phyloP scores from a whole-genome alignment of 1,140 invertebrate genomes.

The Anagrus nilaparvatae region DNA sequence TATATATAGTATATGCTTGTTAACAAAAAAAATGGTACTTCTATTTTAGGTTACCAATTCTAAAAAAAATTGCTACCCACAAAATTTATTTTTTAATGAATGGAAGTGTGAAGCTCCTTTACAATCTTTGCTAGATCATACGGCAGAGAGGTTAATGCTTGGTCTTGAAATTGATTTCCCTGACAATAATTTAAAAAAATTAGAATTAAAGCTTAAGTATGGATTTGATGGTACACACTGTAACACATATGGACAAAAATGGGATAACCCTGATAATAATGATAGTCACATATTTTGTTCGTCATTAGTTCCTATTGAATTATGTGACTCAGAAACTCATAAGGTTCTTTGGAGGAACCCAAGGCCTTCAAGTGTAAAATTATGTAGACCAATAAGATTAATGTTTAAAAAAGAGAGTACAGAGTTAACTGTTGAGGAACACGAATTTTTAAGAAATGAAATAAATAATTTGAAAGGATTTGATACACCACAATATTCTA shows the following conservation, averaged over 20 bases:
- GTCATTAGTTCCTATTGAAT: background rate
- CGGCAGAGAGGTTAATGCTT: background rate
- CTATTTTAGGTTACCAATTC: background rate
- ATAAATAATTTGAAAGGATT: conserved; percentile 6
- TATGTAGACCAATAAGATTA: conserved; percentile 12
- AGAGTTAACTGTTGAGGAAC: background rate
- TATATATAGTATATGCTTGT: background rate
- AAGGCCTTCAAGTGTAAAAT: conserved; percentile 5
- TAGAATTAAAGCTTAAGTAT: background rate
- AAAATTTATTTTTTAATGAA: background rate
- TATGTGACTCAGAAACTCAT: background rate
- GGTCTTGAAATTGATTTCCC: background rate
- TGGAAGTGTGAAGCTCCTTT: background rate
- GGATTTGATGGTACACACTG: conserved; percentile 3
- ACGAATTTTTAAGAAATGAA: conserved; percentile 3
- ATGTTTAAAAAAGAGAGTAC: conserved; percentile 1
- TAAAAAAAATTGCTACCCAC: background rate
- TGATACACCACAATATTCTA: background rate
- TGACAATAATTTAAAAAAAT: background rate
- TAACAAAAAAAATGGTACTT: background rate
- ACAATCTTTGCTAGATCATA: conserved; percentile 1
- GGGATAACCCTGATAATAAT: background rate
- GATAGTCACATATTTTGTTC: background rate
- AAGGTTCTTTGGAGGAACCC: conserved; percentile 13
- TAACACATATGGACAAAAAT: conserved; percentile 1